Evolutionary conservation across 2,888 invertebrate genomes (phyloP), one percentile per base, ranked within the genome.

Genomic region (Dolichopus griseipennis): DNA sequence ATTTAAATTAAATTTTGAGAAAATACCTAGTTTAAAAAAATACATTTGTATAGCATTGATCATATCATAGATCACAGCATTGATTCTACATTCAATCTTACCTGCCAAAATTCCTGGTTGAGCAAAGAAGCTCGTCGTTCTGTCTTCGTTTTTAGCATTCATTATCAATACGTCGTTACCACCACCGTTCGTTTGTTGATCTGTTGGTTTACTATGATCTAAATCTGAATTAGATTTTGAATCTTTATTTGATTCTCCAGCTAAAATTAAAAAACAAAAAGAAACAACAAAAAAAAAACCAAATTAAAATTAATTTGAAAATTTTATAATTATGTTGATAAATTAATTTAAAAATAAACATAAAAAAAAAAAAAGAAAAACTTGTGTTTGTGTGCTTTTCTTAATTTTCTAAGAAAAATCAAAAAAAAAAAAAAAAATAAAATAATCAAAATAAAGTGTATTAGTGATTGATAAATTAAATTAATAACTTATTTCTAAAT

Each of bases 51-150:
- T n/a, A n/a, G n/a, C n/a, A n/a, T n/a, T n/a, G n/a, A n/a, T n/a
- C n/a, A n/a, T n/a, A n/a, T n/a, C n/a, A n/a, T n/a, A n/a, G n/a
- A n/a, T n/a, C n/a, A n/a, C n/a, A n/a, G n/a, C n/a, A n/a, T n/a
- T n/a, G n/a, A n/a, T n/a, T n/a, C n/a, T n/a, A n/a, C n/a, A n/a
- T n/a, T 22, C 52, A 37, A 68, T 77, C 81, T 78, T 78, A 95
- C 95, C 95, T 82, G 94, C 95, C 77, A 95, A 86, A 73, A 95
- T 94, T 82, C 94, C 95, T 62, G 95, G 95, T 84, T 95, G 95
- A 75, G 94, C 92, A 83, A 95, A 95, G 88, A 95, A 94, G 78
- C 94, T 93, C 81, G 93, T 90, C 78, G 91, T 89, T 77, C 91
- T 87, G 79, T 93, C 92, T 77, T 91, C 92, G 73, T 88, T 85